Conservation (phyloP, 2,113 vertebrate genomes). For the Varanus komodoensis region DNA sequence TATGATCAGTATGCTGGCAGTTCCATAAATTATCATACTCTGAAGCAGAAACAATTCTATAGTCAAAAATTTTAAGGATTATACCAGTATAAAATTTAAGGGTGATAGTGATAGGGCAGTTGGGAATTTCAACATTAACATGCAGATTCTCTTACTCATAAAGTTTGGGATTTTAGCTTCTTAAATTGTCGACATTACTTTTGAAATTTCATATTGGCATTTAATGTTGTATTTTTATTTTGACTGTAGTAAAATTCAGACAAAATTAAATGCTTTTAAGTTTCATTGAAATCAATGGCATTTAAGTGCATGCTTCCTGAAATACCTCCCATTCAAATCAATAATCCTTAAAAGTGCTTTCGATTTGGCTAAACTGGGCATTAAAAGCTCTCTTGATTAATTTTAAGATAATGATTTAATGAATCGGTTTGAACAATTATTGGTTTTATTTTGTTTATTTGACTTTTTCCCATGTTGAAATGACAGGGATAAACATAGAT, state of each 20-base stretch:
- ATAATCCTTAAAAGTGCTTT: not conserved
- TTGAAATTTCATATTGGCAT: not conserved
- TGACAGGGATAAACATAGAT: no score
- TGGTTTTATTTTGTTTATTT: no score
- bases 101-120: not conserved
- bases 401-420: no score
- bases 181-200: not conserved
- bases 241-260: not conserved
- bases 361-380: not conserved
- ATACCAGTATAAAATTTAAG: conserved; percentile 4
- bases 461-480: no score
- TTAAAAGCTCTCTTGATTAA: not conserved
- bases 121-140: conserved; percentile 9
- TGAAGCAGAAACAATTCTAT: conserved; percentile 36
- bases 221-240: not conserved
- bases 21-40: conserved; percentile 39
- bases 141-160: not conserved
- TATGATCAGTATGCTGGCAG: conserved; percentile 36
- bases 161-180: not conserved
- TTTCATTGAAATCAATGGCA: not conserved
- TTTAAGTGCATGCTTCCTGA: not conserved
- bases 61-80: conserved; percentile 27
- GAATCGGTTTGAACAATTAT: no score
- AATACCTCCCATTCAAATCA: no score
- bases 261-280: not conserved